Conservation (phyloP, 92 coral and sea anemone genomes). For the Blastomussa wellsi region DNA sequence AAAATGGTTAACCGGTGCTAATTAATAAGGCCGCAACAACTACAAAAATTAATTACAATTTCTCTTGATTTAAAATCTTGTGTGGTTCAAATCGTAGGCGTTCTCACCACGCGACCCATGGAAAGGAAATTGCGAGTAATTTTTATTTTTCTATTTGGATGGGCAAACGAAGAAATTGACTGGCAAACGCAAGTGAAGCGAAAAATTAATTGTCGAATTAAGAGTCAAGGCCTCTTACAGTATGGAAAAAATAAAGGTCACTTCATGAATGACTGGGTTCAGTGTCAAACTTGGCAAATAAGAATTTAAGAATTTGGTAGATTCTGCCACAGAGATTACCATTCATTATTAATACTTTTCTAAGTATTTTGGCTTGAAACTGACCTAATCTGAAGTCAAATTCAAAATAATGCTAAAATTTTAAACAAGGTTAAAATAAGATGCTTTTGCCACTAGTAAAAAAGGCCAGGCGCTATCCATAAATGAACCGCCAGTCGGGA, state of each 20-base stretch:
- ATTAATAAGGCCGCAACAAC: not conserved
- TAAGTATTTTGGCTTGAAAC: no score
- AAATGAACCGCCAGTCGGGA: not conserved
- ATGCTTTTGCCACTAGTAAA: not conserved
- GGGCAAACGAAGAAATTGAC: not conserved
- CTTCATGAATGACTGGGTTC: no score
- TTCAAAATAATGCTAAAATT: no score
- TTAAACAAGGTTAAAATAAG: no score
- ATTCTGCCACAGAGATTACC: no score
- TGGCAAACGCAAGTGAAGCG: not conserved
- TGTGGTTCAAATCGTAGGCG: not conserved
- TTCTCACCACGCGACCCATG: not conserved
- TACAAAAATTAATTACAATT: not conserved
- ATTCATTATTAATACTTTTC: no score
- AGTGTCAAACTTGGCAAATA: no score
- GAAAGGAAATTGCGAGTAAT: not conserved
- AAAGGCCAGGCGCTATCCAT: not conserved
- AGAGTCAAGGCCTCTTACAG: no score
- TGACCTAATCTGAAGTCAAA: no score
- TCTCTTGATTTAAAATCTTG: not conserved
- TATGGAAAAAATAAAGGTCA: no score
- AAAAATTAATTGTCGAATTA: no score
- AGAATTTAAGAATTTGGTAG: no score
- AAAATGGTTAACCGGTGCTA: constrained; percentile 3
- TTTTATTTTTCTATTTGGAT: not conserved